Conservation (phyloP, 2,797 vertebrate genomes). For the Acrossocheilus wenchowensis region DNA sequence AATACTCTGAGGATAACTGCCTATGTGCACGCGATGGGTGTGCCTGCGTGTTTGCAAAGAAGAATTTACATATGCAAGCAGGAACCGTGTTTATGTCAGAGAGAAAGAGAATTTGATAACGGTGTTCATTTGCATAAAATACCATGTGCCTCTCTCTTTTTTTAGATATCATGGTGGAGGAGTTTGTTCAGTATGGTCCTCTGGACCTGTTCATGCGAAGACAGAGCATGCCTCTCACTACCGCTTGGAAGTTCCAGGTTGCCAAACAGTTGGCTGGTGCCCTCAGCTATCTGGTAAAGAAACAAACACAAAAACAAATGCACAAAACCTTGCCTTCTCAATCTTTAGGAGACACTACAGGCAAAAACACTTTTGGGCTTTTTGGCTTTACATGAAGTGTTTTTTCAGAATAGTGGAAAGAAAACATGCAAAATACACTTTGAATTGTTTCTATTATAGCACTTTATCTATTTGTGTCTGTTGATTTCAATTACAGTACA, state of each 20-base stretch:
- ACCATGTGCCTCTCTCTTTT: neutral
- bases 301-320: constrained; percentile 5
- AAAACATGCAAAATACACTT: neutral
- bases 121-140: constrained; percentile 2
- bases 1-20: neutral
- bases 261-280: constrained; percentile 96
- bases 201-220: constrained; percentile 94
- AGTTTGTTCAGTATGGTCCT: constrained; percentile 91
- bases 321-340: neutral
- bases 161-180: constrained; percentile 97
- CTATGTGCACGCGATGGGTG: constrained; percentile 4
- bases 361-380: neutral
- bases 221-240: constrained; percentile 84
- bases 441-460: neutral
- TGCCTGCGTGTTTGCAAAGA: constrained; percentile 28
- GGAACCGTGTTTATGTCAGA: neutral
- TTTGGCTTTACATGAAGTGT: neutral
- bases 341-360: neutral
- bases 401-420: neutral
- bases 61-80: constrained; percentile 21
- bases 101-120: neutral
- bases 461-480: neutral
- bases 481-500: neutral
- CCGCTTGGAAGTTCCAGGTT: constrained; percentile 96
- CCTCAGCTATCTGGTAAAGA: constrained; percentile 92